A percentile compares a stretch with the other conserved stretches of the same genome.
Conservation (phyloP, 2,888 invertebrate species). For the Aplocera efformata region DNA sequence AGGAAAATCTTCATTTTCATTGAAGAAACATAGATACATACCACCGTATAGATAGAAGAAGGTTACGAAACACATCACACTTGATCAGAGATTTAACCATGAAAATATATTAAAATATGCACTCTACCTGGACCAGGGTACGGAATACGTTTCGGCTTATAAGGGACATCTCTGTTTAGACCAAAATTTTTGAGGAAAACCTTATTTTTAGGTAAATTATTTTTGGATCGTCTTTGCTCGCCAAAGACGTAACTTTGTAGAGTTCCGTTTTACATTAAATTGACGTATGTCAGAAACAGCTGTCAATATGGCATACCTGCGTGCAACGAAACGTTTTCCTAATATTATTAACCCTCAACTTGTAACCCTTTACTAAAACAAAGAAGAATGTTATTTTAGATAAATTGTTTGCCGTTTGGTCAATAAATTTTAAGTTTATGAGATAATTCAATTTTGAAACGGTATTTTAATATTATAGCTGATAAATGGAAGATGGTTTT, state of each 20-base stretch:
- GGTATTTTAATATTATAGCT: neutral
- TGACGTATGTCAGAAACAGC: slow-evolving; percentile 32
- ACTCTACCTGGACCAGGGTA: slow-evolving; percentile 62
- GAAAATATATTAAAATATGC: slow-evolving; percentile 8
- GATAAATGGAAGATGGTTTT: too few species aligned
- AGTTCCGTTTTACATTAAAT: slow-evolving; percentile 33
- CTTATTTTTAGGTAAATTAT: slow-evolving; percentile 51
- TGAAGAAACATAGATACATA: slow-evolving; percentile 15
- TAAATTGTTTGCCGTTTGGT: too few species aligned
- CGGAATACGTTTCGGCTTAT: slow-evolving; percentile 66
- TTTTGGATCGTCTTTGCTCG: slow-evolving; percentile 50
- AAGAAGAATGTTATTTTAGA: too few species aligned
- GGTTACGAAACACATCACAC: slow-evolving; percentile 65
- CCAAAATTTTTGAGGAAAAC: slow-evolving; percentile 40
- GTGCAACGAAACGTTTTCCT: slow-evolving; percentile 14
- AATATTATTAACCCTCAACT: too few species aligned
- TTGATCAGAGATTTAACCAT: slow-evolving; percentile 9
- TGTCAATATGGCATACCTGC: slow-evolving; percentile 4
- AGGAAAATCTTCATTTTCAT: slow-evolving; percentile 21
- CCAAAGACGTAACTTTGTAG: slow-evolving; percentile 48
- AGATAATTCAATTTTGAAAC: too few species aligned
- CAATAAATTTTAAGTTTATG: too few species aligned
- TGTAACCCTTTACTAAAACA: too few species aligned
- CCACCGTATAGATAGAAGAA: slow-evolving; percentile 21
- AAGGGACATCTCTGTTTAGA: slow-evolving; percentile 55